Conservation (phyloP, 2,888 invertebrate species). For the Stratiomys singularior region DNA sequence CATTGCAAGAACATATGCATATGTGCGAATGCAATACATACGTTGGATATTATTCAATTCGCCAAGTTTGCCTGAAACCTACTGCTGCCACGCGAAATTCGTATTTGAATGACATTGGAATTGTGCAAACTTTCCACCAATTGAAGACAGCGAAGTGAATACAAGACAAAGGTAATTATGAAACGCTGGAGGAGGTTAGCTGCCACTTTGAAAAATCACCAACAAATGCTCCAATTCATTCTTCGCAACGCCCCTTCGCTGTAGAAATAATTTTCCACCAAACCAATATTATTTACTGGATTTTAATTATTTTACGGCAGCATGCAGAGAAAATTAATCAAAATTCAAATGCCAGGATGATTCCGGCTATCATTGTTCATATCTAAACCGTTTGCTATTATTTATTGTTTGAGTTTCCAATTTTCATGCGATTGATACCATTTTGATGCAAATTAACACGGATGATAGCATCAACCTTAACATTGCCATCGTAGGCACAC, state of each 20-base stretch:
- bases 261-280: neutral
- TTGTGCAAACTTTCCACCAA: no score
- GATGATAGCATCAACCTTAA: neutral
- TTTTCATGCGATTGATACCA: conserved; percentile 5
- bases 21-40: neutral
- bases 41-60: neutral
- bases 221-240: no score
- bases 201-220: no score
- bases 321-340: neutral
- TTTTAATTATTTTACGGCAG: neutral
- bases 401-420: neutral
- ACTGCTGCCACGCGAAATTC: no score
- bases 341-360: neutral
- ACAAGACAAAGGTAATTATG: no score
- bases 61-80: neutral
- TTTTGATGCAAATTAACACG: neutral
- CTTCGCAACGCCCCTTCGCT: no score
- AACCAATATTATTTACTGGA: neutral
- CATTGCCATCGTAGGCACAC: neutral
- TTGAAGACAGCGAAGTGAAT: no score
- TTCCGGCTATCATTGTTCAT: neutral
- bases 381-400: neutral
- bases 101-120: no score
- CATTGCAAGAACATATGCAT: neutral
- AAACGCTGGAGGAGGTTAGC: no score